Percentiles rank a stretch among this genome's conserved stretches.
Conservation (phyloP, 2,113 vertebrate species). For the Diadophis punctatus region DNA sequence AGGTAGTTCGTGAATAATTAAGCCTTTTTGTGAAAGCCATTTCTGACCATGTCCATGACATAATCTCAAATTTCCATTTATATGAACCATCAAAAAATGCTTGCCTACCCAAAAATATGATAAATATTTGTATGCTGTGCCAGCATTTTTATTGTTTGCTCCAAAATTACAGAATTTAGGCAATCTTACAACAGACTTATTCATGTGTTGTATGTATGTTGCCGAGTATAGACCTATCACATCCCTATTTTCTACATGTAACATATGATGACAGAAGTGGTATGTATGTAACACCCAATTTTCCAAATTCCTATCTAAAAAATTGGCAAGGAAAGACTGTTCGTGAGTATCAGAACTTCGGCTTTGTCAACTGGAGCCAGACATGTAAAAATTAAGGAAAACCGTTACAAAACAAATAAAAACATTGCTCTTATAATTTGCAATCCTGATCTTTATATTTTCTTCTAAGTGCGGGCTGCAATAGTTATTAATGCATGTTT, state of each 20-base stretch:
- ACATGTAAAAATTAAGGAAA: constrained; percentile 24
- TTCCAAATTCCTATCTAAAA: background rate
- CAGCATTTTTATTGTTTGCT: background rate
- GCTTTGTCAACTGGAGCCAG: background rate
- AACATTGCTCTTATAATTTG: constrained; percentile 20
- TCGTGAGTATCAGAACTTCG: background rate
- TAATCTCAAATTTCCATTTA: background rate
- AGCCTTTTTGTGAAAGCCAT: background rate
- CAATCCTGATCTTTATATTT: constrained; percentile 40
- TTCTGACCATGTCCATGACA: background rate
- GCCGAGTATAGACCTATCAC: background rate
- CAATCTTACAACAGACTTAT: background rate
- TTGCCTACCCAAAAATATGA: background rate
- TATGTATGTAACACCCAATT: background rate
- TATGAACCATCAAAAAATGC: background rate
- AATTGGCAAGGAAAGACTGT: background rate
- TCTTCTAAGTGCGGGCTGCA: constrained; percentile 10
- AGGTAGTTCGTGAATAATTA: background rate
- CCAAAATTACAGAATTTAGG: background rate
- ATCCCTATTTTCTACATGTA: background rate
- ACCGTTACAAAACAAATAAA: constrained; percentile 23
- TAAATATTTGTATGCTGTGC: background rate
- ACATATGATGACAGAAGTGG: background rate
- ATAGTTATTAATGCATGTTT: constrained; percentile 1
- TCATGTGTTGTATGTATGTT: background rate